Percentiles rank a stretch among this genome's conserved stretches.
Conservation (phyloP, 2,797 vertebrate species). For the Uromys caudimaculatus region DNA sequence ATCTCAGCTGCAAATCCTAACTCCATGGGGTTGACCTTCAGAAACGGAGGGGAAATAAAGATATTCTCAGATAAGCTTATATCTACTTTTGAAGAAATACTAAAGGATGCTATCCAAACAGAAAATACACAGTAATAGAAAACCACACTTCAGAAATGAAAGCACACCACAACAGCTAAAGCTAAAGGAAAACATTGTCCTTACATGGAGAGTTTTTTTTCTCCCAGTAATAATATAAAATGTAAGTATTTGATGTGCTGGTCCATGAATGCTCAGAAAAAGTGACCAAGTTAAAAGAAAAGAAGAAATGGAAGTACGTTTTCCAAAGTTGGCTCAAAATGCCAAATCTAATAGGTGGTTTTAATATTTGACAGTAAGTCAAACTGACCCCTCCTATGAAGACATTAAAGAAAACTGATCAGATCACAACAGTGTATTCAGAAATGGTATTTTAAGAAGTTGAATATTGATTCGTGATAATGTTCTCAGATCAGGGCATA, state of each 20-base stretch:
- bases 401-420: background rate
- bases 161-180: background rate
- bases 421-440: background rate
- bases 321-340: background rate
- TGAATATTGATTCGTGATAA: background rate
- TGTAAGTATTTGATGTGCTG: background rate
- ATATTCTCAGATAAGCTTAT: background rate
- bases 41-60: background rate
- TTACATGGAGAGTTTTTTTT: background rate
- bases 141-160: background rate
- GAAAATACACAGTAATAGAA: background rate
- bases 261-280: background rate
- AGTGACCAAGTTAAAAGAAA: background rate
- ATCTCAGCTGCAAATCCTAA: background rate
- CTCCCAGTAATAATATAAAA: background rate
- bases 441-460: background rate
- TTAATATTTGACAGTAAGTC: background rate
- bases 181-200: background rate
- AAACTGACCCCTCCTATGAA: background rate
- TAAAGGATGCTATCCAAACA: background rate
- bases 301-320: background rate
- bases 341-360: background rate
- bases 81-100: background rate
- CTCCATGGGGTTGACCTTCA: background rate
- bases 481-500: background rate